Evolutionary conservation across 2,113 vertebrate genomes (phyloP), one percentile per base, ranked within the genome.

Genomic region (Muntiacus reevesi): DNA sequence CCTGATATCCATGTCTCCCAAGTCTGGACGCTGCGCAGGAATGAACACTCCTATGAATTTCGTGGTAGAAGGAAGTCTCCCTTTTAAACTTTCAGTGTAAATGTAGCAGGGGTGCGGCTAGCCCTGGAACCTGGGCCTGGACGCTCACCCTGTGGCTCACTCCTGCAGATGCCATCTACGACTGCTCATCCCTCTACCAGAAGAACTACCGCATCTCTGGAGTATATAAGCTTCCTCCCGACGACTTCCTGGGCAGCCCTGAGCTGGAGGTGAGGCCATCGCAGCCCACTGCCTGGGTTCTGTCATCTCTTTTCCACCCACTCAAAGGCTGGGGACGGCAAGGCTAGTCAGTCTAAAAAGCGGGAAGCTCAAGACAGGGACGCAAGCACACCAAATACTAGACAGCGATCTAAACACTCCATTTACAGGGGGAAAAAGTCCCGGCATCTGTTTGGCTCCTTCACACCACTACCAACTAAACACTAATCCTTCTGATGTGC

Each of bases 191-290:
- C 2, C 99, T 99, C 59, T 99, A 99, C 98, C 99, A 98, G 98
- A 99, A 98, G 98, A 99, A 99, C 98, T 99, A 99, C 98, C 98
- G 98, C 91, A 99, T 99, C 98, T 99, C 99, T 15, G 99, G 99
- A 0, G 99, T 99, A 96, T 99, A 99, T 98, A 99, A 99, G 98
- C 98, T 99, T 45, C 99, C 99, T 62, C 99, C 99, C 15, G 99
- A 99, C 36, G 99, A 99, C 50, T 99, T 99, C 97, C 93, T 99
- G 98, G 99, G 99, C 62, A 99, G 99, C 67, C 99, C 99, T 36
- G 99, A 99, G 82, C 88, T 99, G 14, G 99, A 99, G 93, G 99
- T 99, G 98, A 99, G 99, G 89, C 78, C 28, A 4, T 23, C 23
- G 3, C 50, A 60, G 59, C 57, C 76, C 33, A 33, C 30, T 16